phyloP scores from a whole-genome alignment of 1,140 invertebrate genomes.

The Diuraphis noxia region DNA sequence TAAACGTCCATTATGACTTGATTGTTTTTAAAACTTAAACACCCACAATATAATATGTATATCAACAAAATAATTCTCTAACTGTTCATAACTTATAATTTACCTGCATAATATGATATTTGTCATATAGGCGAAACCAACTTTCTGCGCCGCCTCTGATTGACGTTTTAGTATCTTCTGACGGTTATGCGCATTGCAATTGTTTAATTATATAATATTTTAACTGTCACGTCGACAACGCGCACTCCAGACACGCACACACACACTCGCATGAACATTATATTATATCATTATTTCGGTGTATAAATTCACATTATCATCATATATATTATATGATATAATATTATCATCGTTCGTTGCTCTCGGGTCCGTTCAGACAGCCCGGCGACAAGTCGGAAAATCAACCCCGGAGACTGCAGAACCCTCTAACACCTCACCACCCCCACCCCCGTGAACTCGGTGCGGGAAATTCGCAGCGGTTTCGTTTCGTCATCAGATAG shows the following conservation, averaged over 20 bases:
- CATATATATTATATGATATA: no score
- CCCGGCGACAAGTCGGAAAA: background rate
- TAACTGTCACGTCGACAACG: background rate
- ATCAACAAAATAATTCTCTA: no score
- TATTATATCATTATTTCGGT: background rate
- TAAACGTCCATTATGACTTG: no score
- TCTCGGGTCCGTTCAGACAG: background rate
- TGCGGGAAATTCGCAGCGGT: background rate
- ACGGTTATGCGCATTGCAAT: no score
- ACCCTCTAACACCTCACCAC: background rate
- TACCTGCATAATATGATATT: no score
- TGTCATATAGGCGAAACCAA: no score
- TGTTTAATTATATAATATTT: background rate
- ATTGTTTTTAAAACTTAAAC: no score
- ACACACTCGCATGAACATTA: background rate
- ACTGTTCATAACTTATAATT: no score
- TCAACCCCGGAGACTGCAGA: background rate
- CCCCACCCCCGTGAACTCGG: background rate
- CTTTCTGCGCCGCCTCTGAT: no score
- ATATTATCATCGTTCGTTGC: background rate
- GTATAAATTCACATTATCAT: background rate
- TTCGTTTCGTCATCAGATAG: background rate
- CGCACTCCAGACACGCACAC: background rate
- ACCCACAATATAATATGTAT: no score
- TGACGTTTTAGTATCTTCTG: no score